phyloP scores from a whole-genome alignment of 2,797 vertebrate species.

The Leuciscus waleckii region DNA sequence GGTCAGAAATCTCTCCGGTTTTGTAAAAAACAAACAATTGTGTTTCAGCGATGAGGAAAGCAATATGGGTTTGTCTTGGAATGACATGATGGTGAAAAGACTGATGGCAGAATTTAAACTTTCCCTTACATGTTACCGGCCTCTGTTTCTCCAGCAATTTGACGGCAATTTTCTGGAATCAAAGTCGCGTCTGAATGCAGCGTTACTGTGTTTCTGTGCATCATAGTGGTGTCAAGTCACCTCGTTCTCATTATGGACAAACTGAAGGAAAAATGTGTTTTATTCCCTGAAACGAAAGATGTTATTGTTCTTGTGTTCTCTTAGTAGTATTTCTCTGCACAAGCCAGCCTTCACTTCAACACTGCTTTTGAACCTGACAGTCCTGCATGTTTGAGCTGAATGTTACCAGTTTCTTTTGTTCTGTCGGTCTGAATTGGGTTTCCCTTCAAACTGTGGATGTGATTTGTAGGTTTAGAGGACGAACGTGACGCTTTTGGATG shows the following conservation, averaged over 20 bases:
- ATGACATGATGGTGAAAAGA: not conserved
- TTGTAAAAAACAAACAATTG: not conserved
- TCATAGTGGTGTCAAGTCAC: not conserved
- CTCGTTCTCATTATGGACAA: not conserved
- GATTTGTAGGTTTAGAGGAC: not conserved
- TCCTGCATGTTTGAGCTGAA: slow-evolving; percentile 1
- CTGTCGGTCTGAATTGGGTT: not conserved
- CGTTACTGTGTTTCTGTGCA: not conserved
- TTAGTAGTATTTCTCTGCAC: slow-evolving; percentile 12
- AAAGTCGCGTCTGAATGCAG: not conserved
- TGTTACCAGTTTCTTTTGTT: slow-evolving; percentile 38
- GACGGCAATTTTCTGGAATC: not conserved
- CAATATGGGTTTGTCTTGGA: not conserved
- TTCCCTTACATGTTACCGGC: not conserved
- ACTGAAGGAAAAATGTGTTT: not conserved
- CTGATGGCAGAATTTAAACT: no score
- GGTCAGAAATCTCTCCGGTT: not conserved
- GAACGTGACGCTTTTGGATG: not conserved
- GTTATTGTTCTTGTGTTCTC: not conserved
- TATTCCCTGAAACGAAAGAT: not conserved
- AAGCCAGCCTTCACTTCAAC: slow-evolving; percentile 37
- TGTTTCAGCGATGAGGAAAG: not conserved
- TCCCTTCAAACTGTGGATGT: not conserved
- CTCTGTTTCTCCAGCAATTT: not conserved
- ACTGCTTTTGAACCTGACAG: slow-evolving; percentile 23